Evolutionary conservation across 2,797 vertebrate genomes (phyloP), one percentile per base, ranked within the genome.

Genomic region (Cryptoprocta ferox): DNA sequence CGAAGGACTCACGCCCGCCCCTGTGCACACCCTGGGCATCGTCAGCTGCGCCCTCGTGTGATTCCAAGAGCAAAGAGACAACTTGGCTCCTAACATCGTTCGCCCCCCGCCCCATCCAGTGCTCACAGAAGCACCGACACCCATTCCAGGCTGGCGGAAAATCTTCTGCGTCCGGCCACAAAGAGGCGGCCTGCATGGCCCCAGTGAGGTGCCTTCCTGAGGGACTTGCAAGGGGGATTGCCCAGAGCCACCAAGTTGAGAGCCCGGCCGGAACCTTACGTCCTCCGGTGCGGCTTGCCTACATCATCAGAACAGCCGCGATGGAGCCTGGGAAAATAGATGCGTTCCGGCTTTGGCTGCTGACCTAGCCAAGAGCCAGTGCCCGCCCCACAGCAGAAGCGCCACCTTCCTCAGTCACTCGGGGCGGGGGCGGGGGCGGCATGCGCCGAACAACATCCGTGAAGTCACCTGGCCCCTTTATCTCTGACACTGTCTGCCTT

Each of bases 341-440:
- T 15, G 6, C 5, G 39, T 21, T 48, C 37, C 4, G 18, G 13
- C 63, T n/a, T 45, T 13, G 50, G 66, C n/a, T n/a, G 11, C 0
- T 3, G 42, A 28, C 42, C 32, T 26, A 39, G 39, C 35, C 19
- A 12, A 0, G 28, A 21, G 63, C 42, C 0, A 26, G 45, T 15
- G 10, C 65, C 45, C 3, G 0, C 28, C 9, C 13, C 2, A 2
- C 3, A 0, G 30, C 39, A 0, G 15, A 45, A 19, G 3, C 6
- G 65, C 65, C 2, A 1, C 76, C 63, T 26, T 78, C 73, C 71
- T 66, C 56, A 30, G 45, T 42, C 48, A 11, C 73, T 11, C 28
- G 0, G 42, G 30, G 4, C 10, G 28, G 4, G 18, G 61, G 37
- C 4, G 10, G 4, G 18, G 28, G 4, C 12, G 45, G 37, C 4